Evolutionary conservation across 1,140 invertebrate genomes (phyloP).

Genomic region (Macrobrachium rosenbergii): DNA sequence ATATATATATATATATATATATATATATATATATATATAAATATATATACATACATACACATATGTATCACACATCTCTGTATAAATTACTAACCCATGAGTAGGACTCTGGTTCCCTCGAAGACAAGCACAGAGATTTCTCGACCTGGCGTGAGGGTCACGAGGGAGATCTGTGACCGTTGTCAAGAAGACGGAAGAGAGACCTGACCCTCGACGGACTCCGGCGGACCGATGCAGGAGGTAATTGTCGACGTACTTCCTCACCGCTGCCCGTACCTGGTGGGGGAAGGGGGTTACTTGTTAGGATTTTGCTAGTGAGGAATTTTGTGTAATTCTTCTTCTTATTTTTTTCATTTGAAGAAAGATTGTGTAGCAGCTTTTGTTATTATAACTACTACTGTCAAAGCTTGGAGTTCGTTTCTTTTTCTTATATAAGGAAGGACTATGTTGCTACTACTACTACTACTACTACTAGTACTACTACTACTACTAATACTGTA

Average conservation of each 20-base stretch:
- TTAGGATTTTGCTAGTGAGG: neutral
- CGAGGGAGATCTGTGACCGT: constrained; percentile 59
- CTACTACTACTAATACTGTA: no score
- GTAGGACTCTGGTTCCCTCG: constrained; percentile 36
- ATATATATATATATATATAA: neutral
- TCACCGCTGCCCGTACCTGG: constrained; percentile 55
- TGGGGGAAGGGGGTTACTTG: neutral
- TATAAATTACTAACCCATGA: constrained; percentile 36
- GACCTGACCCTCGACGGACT: constrained; percentile 51
- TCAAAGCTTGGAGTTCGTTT: no score
- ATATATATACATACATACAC: neutral
- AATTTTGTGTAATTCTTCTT: neutral
- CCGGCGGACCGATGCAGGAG: constrained; percentile 49
- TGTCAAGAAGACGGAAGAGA: constrained; percentile 61
- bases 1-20: constrained; percentile 16
- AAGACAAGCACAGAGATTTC: constrained; percentile 43
- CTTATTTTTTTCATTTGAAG: no score
- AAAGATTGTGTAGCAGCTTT: no score
- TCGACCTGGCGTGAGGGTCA: constrained; percentile 30
- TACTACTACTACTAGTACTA: no score
- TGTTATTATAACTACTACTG: no score
- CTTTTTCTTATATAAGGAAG: no score
- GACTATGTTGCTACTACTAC: no score
- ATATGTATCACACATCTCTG: no score
- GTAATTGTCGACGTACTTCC: constrained; percentile 63